A percentile compares a stretch with the other conserved stretches of the same genome.
phyloP scores from a whole-genome alignment of 2,888 invertebrate species.

The Agrotis exclamationis region DNA sequence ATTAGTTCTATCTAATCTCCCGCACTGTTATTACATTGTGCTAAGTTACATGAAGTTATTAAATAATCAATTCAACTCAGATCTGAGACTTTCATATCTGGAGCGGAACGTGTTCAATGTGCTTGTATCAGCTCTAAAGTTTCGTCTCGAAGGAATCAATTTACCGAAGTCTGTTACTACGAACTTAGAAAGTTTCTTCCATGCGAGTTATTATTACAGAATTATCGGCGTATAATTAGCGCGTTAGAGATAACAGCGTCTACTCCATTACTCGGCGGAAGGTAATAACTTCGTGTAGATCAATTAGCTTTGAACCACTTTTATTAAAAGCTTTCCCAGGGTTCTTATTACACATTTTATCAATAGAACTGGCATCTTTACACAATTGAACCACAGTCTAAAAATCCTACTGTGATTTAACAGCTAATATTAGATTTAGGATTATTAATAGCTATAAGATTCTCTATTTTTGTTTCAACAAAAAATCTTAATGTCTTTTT shows the following conservation, averaged over 20 bases:
- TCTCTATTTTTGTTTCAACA: background rate
- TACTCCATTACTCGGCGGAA: conserved; percentile 40
- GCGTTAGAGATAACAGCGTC: conserved; percentile 42
- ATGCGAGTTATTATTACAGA: conserved; percentile 33
- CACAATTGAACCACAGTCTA: too few relatives aligned
- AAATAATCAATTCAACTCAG: conserved; percentile 42
- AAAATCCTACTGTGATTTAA: too few relatives aligned
- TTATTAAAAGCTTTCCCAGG: conserved; percentile 22
- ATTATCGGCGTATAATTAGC: conserved; percentile 54
- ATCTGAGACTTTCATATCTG: conserved; percentile 12
- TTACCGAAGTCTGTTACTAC: conserved; percentile 40
- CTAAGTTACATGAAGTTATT: conserved; percentile 36
- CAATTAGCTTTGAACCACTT: conserved; percentile 47
- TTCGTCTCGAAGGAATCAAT: conserved; percentile 52
- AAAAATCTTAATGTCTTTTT: background rate
- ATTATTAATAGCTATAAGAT: background rate
- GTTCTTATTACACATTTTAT: conserved; percentile 10
- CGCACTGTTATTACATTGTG: conserved; percentile 19
- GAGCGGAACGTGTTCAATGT: conserved; percentile 38
- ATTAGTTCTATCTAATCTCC: conserved; percentile 25
- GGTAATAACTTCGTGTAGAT: conserved; percentile 32
- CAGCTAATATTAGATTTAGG: conserved; percentile 1
- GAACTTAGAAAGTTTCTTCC: conserved; percentile 36
- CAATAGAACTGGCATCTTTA: background rate
- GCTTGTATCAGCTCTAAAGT: conserved; percentile 36